These are phyloP conservation scores for Triplophysa siluroides DNA, from an alignment of 2,113 vertebrate species.

Conservation along the genomic window DNA sequence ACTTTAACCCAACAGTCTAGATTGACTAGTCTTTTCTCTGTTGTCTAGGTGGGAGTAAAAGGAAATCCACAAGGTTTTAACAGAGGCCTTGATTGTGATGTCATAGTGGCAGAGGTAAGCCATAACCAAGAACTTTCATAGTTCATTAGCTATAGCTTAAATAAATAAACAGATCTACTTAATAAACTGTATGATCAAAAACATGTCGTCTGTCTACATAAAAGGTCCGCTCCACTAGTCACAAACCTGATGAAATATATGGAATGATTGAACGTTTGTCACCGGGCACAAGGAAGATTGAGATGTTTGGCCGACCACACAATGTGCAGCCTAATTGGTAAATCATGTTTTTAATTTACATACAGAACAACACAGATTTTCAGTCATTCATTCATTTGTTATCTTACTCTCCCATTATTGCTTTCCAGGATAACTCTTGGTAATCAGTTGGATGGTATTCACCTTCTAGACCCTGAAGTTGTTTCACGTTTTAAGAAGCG, in stretches of 20 bases:
- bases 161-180: background rate
- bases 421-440: slow-evolving; percentile 85
- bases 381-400: background rate
- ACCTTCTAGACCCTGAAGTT: slow-evolving; percentile 88
- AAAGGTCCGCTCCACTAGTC: slow-evolving; percentile 91
- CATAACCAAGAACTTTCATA: background rate
- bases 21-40: background rate
- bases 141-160: background rate
- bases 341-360: slow-evolving; percentile 4
- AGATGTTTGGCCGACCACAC: slow-evolving; percentile 89
- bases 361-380: background rate
- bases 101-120: slow-evolving; percentile 89
- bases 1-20: too few species aligned
- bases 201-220: background rate
- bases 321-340: slow-evolving; percentile 95
- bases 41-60: slow-evolving; percentile 84
- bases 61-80: slow-evolving; percentile 93
- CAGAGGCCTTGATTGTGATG: slow-evolving; percentile 89
- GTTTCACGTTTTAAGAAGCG: slow-evolving; percentile 88
- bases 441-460: slow-evolving; percentile 91
- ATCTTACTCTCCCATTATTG: slow-evolving; percentile 5
- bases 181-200: too few species aligned
- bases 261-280: slow-evolving; percentile 93
- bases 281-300: slow-evolving; percentile 89
- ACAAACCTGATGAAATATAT: slow-evolving; percentile 94